phyloP scores from a whole-genome alignment of 2,888 invertebrate genomes.

The Diploptera punctata region DNA sequence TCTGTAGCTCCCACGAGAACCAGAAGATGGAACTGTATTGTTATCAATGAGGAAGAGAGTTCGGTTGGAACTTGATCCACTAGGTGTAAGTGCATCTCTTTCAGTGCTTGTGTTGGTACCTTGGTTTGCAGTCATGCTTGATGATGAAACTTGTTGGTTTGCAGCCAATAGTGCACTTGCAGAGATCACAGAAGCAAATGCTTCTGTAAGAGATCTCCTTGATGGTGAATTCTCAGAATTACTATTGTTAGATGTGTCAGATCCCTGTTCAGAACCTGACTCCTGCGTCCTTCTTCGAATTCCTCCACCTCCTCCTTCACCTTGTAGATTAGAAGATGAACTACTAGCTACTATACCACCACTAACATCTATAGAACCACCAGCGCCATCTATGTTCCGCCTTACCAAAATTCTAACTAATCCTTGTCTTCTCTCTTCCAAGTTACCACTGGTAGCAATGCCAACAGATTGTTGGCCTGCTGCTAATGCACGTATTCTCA shows the following conservation, averaged over 20 bases:
- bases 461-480: background rate
- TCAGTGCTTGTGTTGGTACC: background rate
- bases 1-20: background rate
- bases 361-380: background rate
- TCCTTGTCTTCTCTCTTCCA: conserved; percentile 14
- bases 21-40: background rate
- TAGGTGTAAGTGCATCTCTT: background rate
- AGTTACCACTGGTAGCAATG: background rate
- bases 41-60: conserved; percentile 14
- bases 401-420: conserved; percentile 25
- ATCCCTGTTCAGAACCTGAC: background rate
- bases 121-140: background rate
- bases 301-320: background rate
- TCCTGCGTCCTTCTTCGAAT: background rate
- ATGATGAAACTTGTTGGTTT: background rate
- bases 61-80: background rate
- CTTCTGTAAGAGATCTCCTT: background rate
- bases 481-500: conserved; percentile 5
- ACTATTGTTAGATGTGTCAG: background rate
- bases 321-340: background rate
- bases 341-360: background rate
- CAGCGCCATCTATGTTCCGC: conserved; percentile 1
- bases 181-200: conserved; percentile 16
- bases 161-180: conserved; percentile 9
- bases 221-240: background rate